Conservation (phyloP, 2,113 vertebrate genomes). For the Ibidorhyncha struthersii region DNA sequence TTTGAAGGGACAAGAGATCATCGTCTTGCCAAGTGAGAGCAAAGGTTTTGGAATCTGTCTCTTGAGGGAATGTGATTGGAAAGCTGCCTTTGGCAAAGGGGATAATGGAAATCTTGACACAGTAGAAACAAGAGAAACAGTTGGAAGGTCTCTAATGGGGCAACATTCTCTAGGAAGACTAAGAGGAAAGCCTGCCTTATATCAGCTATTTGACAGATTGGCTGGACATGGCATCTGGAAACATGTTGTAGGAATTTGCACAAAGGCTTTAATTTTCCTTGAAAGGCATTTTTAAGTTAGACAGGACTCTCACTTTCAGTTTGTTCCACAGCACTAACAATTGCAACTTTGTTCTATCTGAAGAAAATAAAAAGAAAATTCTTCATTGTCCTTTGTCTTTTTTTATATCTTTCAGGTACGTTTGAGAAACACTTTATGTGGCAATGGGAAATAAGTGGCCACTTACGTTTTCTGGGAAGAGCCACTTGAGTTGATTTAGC, state of each 20-base stretch:
- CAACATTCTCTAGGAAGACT: neutral
- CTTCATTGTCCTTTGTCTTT: neutral
- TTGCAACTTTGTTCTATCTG: neutral
- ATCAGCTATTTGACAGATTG: neutral
- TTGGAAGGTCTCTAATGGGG: neutral
- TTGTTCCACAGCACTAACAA: neutral
- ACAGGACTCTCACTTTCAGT: fast-evolving
- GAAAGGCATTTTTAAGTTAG: neutral
- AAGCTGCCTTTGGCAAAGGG: neutral
- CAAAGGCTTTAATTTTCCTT: neutral
- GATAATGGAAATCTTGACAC: neutral
- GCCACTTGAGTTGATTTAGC: neutral
- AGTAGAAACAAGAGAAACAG: neutral
- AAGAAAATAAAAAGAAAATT: neutral
- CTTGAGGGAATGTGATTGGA: neutral
- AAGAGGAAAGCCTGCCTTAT: neutral
- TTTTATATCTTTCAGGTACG: neutral
- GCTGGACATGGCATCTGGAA: neutral
- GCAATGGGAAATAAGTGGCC: neutral
- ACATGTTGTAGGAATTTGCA: neutral
- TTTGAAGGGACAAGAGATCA: neutral
- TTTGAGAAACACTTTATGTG: neutral
- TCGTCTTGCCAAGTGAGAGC: neutral
- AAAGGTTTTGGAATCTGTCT: neutral
- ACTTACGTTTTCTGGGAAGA: slow-evolving; percentile 24